A percentile compares a stretch with the other conserved stretches of the same genome.
Conservation (phyloP, 2,797 vertebrate species). For the Cynodonichthys magdalenae region DNA sequence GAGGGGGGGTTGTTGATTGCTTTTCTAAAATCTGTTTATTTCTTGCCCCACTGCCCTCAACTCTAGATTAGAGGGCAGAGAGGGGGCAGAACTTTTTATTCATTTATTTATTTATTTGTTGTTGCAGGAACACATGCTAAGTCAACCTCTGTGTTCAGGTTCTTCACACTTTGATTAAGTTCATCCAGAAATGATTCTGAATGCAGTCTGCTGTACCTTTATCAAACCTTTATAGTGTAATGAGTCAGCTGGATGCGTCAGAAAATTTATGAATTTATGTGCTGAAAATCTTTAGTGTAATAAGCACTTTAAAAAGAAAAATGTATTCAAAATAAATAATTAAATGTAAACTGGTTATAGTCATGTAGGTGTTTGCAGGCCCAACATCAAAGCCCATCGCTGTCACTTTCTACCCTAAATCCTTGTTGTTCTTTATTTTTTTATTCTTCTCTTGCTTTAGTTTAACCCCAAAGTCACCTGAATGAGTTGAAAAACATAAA, state of each 20-base stretch:
- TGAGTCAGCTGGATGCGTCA: background rate
- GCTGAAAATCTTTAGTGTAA: no score
- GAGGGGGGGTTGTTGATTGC: conserved; percentile 78
- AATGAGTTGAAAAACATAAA: no score
- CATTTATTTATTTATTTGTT: conserved; percentile 7
- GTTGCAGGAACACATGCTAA: conserved; percentile 39
- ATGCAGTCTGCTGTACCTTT: background rate
- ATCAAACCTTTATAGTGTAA: background rate
- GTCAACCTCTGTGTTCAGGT: conserved; percentile 22
- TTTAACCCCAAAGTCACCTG: no score
- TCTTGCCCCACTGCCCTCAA: conserved; percentile 80
- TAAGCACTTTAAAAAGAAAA: no score
- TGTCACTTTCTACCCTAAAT: no score
- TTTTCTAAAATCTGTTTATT: conserved; percentile 86
- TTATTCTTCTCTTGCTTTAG: no score
- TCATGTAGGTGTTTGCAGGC: no score
- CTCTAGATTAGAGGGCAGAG: conserved; percentile 71
- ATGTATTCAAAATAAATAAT: no score
- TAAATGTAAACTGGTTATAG: no score
- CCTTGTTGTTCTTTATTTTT: no score
- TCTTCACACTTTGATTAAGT: conserved; percentile 31
- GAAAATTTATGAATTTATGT: background rate
- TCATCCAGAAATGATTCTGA: conserved; percentile 18
- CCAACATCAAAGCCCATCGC: no score
- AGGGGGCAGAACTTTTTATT: conserved; percentile 19